Conservation (phyloP, 2,113 vertebrate species). For the Dipodomys merriami region DNA sequence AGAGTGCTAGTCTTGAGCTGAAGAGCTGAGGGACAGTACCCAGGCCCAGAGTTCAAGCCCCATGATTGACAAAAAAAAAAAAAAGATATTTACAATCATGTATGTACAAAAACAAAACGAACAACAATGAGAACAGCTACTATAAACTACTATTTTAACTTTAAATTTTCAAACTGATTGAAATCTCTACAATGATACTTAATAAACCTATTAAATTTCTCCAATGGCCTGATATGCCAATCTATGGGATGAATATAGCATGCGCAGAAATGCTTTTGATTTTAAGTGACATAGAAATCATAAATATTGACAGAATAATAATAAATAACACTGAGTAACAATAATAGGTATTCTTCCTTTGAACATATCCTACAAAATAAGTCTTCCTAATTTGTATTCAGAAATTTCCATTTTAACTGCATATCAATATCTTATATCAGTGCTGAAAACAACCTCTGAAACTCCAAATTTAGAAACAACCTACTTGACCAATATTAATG, state of each 20-base stretch:
- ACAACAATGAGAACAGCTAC: not conserved
- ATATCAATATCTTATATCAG: not conserved
- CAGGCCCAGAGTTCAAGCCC: no score
- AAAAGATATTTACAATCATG: not conserved
- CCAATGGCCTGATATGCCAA: not conserved
- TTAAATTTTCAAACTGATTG: not conserved
- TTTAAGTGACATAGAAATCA: not conserved
- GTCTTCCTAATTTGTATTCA: not conserved
- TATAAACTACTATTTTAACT: not conserved
- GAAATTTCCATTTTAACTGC: not conserved
- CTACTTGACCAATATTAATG: not conserved
- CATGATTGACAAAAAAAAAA: no score
- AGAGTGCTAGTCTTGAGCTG: no score
- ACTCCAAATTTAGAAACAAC: not conserved
- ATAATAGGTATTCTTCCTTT: not conserved
- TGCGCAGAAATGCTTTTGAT: not conserved
- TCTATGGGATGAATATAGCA: not conserved
- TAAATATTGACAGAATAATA: not conserved
- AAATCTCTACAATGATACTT: not conserved
- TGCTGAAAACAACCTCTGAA: not conserved
- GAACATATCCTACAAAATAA: conserved; percentile 1
- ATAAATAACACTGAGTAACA: not conserved
- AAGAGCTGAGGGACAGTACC: no score
- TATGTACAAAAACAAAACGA: not conserved
- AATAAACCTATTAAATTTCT: not conserved